A percentile compares a stretch with the other conserved stretches of the same genome.
phyloP scores from a whole-genome alignment of 2,888 invertebrate species.

The Tenthredo livida region DNA sequence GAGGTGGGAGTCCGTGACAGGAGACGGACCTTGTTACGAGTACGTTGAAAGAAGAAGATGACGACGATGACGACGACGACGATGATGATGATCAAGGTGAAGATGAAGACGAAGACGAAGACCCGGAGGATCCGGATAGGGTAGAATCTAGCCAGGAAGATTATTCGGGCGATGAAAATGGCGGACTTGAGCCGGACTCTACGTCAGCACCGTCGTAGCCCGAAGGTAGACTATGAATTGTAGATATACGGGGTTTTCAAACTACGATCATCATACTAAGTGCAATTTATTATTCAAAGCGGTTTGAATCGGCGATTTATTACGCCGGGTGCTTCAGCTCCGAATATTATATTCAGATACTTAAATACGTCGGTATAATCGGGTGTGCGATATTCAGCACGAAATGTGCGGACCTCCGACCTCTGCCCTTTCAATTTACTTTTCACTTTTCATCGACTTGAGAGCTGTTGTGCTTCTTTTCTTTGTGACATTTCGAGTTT shows the following conservation, averaged over 20 bases:
- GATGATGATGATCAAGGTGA: too few relatives aligned
- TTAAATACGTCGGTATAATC: neutral
- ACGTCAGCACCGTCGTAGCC: constrained; percentile 77
- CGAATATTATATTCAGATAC: neutral
- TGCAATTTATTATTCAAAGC: constrained; percentile 60
- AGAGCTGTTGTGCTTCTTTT: neutral
- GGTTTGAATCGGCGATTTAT: neutral
- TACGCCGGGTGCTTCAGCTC: neutral
- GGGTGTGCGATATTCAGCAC: neutral
- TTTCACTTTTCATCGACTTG: neutral
- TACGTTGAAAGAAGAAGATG: constrained; percentile 67
- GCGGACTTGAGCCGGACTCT: constrained; percentile 73
- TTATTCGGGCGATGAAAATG: constrained; percentile 33
- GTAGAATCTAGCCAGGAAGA: constrained; percentile 42
- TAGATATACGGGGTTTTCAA: neutral
- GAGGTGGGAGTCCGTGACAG: constrained; percentile 77
- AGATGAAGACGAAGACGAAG: neutral
- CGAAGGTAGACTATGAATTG: neutral
- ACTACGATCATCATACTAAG: constrained; percentile 58
- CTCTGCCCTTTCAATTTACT: neutral
- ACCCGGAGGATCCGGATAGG: constrained; percentile 45
- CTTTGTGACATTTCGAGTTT: neutral
- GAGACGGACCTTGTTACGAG: constrained; percentile 72
- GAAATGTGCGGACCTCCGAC: constrained; percentile 28
- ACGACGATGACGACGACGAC: constrained; percentile 57